Evolutionary conservation across 2,888 invertebrate genomes (phyloP).

Genomic region (Theodoxus fluviatilis): DNA sequence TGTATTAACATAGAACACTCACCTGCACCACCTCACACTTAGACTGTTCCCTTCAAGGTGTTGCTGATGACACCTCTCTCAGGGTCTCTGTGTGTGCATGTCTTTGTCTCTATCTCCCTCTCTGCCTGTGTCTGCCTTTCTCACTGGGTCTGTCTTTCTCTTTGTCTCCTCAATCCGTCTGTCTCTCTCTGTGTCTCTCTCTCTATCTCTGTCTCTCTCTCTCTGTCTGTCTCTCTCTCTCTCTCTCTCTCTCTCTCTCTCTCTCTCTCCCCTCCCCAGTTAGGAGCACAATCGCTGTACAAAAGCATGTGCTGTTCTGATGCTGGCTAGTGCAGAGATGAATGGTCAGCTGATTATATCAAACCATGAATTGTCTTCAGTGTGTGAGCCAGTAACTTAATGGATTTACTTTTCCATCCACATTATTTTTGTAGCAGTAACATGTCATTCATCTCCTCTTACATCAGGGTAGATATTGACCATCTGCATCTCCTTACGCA

Average conservation of each 20-base stretch:
- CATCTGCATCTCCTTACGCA: too few relatives aligned
- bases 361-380: too few relatives aligned
- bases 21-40: too few relatives aligned
- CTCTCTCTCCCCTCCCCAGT: neutral
- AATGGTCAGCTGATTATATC: neutral
- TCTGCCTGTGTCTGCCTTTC: neutral
- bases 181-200: neutral
- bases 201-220: neutral
- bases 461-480: too few relatives aligned
- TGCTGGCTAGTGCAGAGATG: neutral
- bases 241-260: conserved; percentile 23
- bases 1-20: too few relatives aligned
- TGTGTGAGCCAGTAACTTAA: too few relatives aligned
- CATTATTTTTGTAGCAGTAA: too few relatives aligned
- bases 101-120: neutral
- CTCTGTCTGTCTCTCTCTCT: neutral
- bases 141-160: neutral
- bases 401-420: too few relatives aligned
- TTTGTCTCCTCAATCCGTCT: neutral
- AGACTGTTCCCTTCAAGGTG: too few relatives aligned
- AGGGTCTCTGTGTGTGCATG: neutral
- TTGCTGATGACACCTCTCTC: too few relatives aligned
- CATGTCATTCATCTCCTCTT: too few relatives aligned
- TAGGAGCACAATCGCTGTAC: neutral
- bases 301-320: neutral